Conservation (phyloP, 2,888 invertebrate genomes). For the Cantharis flavilabris region DNA sequence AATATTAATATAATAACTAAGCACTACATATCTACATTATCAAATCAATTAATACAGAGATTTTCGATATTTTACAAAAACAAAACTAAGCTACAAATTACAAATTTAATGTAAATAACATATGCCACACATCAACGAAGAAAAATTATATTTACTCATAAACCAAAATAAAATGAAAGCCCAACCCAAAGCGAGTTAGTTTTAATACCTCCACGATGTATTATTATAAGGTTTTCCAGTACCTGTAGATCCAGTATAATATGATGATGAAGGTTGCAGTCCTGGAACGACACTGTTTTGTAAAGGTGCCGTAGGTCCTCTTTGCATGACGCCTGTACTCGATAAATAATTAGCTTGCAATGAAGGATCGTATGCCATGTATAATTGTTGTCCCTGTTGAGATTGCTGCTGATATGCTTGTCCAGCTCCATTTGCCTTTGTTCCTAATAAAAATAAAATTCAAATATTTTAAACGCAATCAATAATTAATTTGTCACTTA, state of each 20-base stretch:
- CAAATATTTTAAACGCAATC: neutral
- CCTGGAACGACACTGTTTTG: slow-evolving; percentile 57
- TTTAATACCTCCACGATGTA: slow-evolving; percentile 28
- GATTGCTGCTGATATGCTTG: slow-evolving; percentile 63
- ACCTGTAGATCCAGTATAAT: slow-evolving; percentile 60
- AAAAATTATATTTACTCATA: slow-evolving; percentile 19
- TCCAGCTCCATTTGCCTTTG: slow-evolving; percentile 61
- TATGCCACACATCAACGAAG: slow-evolving; percentile 24
- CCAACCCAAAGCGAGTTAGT: slow-evolving; percentile 35
- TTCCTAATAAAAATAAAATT: slow-evolving; percentile 43
- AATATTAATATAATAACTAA: slow-evolving; percentile 8
- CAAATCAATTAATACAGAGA: neutral
- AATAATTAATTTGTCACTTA: slow-evolving; percentile 37
- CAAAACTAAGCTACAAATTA: neutral
- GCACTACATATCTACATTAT: neutral
- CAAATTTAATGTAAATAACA: neutral
- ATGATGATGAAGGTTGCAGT: slow-evolving; percentile 59
- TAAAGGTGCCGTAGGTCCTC: slow-evolving; percentile 59
- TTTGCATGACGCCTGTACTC: slow-evolving; percentile 66
- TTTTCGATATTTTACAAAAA: neutral
- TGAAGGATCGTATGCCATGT: slow-evolving; percentile 65
- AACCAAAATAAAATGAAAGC: slow-evolving; percentile 20
- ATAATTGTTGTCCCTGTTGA: slow-evolving; percentile 59
- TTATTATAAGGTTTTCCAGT: slow-evolving; percentile 43
- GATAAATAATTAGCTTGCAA: slow-evolving; percentile 64